These are phyloP conservation scores for Timandra comae DNA, from an alignment of 2,888 invertebrate species.

Conservation along the genomic window DNA sequence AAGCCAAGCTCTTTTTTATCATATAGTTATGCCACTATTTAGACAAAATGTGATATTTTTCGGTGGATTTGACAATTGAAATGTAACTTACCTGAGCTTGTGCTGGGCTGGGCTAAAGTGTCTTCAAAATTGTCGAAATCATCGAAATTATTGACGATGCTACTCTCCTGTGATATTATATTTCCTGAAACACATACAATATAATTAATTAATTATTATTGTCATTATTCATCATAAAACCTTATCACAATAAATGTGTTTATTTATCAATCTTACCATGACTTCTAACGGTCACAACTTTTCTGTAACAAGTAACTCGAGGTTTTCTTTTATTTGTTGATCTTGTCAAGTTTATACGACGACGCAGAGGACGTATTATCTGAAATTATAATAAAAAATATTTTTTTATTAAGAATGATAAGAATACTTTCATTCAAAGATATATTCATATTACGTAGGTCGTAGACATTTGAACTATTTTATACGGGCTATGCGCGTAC, in stretches of 20 bases:
- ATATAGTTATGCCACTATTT: too few relatives aligned
- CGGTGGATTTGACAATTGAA: too few relatives aligned
- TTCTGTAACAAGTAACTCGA: conserved; percentile 59
- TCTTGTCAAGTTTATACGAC: conserved; percentile 59
- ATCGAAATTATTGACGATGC: conserved; percentile 46
- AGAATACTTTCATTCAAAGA: too few relatives aligned
- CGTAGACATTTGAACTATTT: too few relatives aligned
- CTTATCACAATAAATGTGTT: neutral
- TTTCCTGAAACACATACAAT: conserved; percentile 32
- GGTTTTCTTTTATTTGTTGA: conserved; percentile 57
- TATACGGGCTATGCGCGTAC: too few relatives aligned
- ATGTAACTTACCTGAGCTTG: conserved; percentile 75
- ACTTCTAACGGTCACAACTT: conserved; percentile 52
- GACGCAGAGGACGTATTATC: conserved; percentile 57
- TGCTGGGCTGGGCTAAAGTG: conserved; percentile 79
- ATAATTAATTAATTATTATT: conserved; percentile 11
- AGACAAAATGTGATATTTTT: too few relatives aligned
- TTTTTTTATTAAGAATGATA: too few relatives aligned
- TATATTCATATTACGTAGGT: too few relatives aligned
- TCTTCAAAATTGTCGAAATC: conserved; percentile 52
- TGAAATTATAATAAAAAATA: conserved; percentile 35
- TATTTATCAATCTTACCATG: conserved; percentile 50
- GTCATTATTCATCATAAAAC: conserved; percentile 2
- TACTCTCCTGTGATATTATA: conserved; percentile 46
- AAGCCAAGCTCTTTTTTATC: too few relatives aligned